Percentiles rank a stretch among this genome's conserved stretches.
Evolutionary conservation across 2,113 vertebrate genomes (phyloP).

Genomic region (Dicaeum eximium): DNA sequence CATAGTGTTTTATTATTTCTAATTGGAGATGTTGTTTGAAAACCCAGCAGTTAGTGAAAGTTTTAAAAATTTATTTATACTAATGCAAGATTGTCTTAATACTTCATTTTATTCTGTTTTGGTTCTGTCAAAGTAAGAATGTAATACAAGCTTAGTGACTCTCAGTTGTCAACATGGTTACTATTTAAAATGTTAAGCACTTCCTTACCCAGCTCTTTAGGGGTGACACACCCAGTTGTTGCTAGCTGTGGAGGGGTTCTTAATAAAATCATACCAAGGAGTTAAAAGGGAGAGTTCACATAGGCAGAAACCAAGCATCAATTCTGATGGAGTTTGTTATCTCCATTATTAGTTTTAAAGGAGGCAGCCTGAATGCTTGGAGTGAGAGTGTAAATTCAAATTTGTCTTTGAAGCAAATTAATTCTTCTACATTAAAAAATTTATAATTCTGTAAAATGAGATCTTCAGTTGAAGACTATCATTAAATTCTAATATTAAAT

Average conservation of each 20-base stretch:
- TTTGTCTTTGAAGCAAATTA: background rate
- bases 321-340: background rate
- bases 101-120: background rate
- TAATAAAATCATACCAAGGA: background rate
- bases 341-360: background rate
- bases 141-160: slow-evolving; percentile 8
- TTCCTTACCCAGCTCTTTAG: slow-evolving; percentile 23
- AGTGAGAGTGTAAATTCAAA: background rate
- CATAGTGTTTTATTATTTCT: background rate
- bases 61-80: background rate
- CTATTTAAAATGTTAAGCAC: slow-evolving; percentile 58
- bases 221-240: slow-evolving; percentile 29
- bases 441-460: background rate
- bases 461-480: background rate
- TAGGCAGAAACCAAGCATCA: background rate
- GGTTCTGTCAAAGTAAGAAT: background rate
- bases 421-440: background rate
- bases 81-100: background rate
- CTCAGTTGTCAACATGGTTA: slow-evolving; percentile 50
- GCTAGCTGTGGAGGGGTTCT: slow-evolving; percentile 14
- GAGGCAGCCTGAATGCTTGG: background rate
- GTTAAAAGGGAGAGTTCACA: background rate
- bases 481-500: background rate
- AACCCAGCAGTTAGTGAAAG: background rate
- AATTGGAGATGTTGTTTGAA: background rate